Evolutionary conservation across 2,113 vertebrate species (phyloP).

Genomic region (Dipodomys spectabilis): DNA sequence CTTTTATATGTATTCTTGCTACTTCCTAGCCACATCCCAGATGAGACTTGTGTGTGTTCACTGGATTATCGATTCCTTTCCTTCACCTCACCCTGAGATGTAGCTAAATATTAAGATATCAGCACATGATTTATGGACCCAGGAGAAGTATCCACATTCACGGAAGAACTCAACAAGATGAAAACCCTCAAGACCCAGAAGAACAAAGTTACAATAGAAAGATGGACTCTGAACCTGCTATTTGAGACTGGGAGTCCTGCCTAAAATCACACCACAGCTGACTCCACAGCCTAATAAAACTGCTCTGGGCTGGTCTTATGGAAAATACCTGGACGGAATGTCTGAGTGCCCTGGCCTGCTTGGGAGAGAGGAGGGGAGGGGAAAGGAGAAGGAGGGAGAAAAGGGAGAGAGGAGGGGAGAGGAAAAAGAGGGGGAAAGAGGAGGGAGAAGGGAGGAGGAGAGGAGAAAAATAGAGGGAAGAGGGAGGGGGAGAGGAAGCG

Average conservation of each 20-base stretch:
- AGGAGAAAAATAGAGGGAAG: too few species aligned
- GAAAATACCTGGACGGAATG: neutral
- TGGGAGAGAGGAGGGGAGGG: too few species aligned
- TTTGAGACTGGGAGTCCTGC: conserved; percentile 19
- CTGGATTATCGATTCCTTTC: neutral
- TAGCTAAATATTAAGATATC: conserved; percentile 35
- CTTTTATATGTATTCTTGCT: neutral
- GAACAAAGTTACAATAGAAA: neutral
- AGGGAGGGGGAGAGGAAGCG: too few species aligned
- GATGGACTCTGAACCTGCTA: neutral
- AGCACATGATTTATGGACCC: neutral
- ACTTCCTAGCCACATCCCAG: neutral
- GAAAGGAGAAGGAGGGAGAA: too few species aligned
- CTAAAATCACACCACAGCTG: conserved; percentile 4
- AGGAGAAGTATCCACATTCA: neutral
- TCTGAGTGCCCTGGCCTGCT: neutral
- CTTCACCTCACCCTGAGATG: neutral
- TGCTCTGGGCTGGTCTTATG: neutral
- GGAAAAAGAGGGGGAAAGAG: too few species aligned
- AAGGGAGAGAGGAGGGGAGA: too few species aligned
- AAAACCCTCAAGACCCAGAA: conserved; percentile 21
- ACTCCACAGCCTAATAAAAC: conserved; percentile 1
- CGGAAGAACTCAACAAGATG: neutral
- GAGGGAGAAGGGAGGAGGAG: too few species aligned
- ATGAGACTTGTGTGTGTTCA: neutral